These are phyloP conservation scores for Sinocyclocheilus grahami DNA, from an alignment of 2,113 vertebrate genomes.

Conservation along the genomic window DNA sequence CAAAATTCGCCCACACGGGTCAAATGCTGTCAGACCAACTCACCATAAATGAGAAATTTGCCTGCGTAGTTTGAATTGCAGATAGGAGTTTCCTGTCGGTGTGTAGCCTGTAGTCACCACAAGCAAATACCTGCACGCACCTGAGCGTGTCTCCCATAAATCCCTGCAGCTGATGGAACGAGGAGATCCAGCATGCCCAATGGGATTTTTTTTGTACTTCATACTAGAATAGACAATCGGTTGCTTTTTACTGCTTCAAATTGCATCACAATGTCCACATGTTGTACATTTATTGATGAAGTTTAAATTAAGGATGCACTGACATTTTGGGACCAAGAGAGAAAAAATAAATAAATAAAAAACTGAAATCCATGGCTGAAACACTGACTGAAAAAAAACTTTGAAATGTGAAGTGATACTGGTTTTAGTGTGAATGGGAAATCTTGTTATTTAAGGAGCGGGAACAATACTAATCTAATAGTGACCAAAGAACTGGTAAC, in stretches of 20 bases:
- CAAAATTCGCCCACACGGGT: background rate
- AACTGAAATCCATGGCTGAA: too few species aligned
- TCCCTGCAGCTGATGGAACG: conserved; percentile 14
- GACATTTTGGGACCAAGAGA: too few species aligned
- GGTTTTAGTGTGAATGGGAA: background rate
- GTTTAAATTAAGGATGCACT: too few species aligned
- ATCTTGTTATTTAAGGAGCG: background rate
- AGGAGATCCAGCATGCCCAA: background rate
- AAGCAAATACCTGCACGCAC: conserved; percentile 10
- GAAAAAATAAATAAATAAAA: too few species aligned
- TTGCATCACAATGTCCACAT: too few species aligned
- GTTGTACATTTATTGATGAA: too few species aligned
- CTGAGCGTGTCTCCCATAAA: conserved; percentile 5
- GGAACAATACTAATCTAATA: background rate
- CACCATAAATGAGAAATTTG: background rate
- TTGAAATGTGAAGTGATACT: background rate
- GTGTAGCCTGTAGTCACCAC: background rate
- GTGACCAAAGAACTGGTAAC: background rate
- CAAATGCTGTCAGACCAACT: background rate
- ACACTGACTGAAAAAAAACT: too few species aligned
- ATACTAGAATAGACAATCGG: background rate
- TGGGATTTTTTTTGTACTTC: background rate
- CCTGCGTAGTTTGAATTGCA: conserved; percentile 26
- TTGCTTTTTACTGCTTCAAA: too few species aligned
- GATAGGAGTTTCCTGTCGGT: background rate